These are phyloP conservation scores for Perizoma flavofasciatum DNA, from an alignment of 2,888 invertebrate species.

Conservation along the genomic window DNA sequence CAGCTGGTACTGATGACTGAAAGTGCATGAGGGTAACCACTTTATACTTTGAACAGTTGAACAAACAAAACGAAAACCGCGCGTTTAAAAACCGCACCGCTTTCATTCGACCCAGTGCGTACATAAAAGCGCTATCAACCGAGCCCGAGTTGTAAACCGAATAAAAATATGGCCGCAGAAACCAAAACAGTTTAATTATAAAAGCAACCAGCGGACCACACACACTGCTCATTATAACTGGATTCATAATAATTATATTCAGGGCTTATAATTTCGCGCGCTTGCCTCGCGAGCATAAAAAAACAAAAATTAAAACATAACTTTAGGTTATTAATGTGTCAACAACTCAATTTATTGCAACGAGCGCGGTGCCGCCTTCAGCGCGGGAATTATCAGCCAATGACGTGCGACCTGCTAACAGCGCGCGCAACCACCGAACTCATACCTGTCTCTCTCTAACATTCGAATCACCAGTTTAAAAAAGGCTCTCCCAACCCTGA, in stretches of 20 bases:
- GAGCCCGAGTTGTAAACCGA: slow-evolving; percentile 56
- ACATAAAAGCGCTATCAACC: slow-evolving; percentile 42
- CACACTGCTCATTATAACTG: slow-evolving; percentile 76
- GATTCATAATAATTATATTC: slow-evolving; percentile 79
- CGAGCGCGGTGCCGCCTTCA: slow-evolving; percentile 71
- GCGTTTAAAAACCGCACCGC: slow-evolving; percentile 31
- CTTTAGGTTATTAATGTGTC: slow-evolving; percentile 82
- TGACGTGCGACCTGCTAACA: slow-evolving; percentile 52
- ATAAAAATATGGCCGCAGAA: slow-evolving; percentile 65
- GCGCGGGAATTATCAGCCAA: slow-evolving; percentile 67
- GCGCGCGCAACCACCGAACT: slow-evolving; percentile 28
- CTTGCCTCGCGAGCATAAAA: slow-evolving; percentile 57
- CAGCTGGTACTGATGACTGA: too few species aligned
- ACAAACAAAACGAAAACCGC: slow-evolving; percentile 24
- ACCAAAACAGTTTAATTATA: slow-evolving; percentile 71
- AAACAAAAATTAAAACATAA: slow-evolving; percentile 80
- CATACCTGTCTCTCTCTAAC: slow-evolving; percentile 59
- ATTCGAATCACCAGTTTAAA: slow-evolving; percentile 27
- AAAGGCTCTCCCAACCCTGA: slow-evolving; percentile 29
- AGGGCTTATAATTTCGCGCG: slow-evolving; percentile 80
- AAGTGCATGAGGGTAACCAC: too few species aligned
- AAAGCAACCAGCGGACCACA: slow-evolving; percentile 70
- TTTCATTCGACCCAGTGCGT: slow-evolving; percentile 38
- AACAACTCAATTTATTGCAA: slow-evolving; percentile 85
- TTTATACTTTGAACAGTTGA: neutral